Base-by-base conservation (phyloP, 2,888 invertebrate species). In the Eupeodes latifasciatus region DNA sequence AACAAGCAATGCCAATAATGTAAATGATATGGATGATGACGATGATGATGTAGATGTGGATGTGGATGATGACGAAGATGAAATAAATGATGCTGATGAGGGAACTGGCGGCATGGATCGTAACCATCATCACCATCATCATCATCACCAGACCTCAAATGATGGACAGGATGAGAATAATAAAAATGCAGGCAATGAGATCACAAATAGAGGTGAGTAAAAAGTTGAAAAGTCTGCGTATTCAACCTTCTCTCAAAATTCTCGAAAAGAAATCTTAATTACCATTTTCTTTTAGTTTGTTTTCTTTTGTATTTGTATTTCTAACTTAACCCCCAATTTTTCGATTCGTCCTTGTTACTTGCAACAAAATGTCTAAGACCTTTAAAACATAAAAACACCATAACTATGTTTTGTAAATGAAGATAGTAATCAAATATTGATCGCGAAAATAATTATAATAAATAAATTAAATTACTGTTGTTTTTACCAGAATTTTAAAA, bases 161-260 rank as follows among this genome's bases (percentile, higher is more conserved):
- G 85, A 88, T 47, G 93, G 92, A 82, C 93, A 93, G 89, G 93
- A 93, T 90, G 93, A 93, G 89, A 93, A 93, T 86, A 93, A 93
- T 90, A 93, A 93, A 44, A 93, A 93, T 91, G 93, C 93, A 49
- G 93, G 93, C 88, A 93, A 93, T 82, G 93, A 93, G 91, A 92
- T 92, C 83, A 93, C 92, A 88, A 93, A 91, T 91, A 92, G 93
- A 87, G 93, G 93, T 93, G 89, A 91, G 92, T 89, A 1, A 7
- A 36, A 34, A n/a, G 0, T 40, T 5, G 40, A 7, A 6, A 34
- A 6, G 2, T 57, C 27, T 27, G 27, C 2, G 16, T 10, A 9
- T 19, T 27, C 0, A 12, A 9, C 4, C 11, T 27, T 55, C 10
- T 27, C 14, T 27, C 5, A 40, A 4, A 5, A 40, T 40, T 40